These are phyloP conservation scores for Plusia festucae DNA, from an alignment of 2,888 invertebrate species.

Conservation along the genomic window DNA sequence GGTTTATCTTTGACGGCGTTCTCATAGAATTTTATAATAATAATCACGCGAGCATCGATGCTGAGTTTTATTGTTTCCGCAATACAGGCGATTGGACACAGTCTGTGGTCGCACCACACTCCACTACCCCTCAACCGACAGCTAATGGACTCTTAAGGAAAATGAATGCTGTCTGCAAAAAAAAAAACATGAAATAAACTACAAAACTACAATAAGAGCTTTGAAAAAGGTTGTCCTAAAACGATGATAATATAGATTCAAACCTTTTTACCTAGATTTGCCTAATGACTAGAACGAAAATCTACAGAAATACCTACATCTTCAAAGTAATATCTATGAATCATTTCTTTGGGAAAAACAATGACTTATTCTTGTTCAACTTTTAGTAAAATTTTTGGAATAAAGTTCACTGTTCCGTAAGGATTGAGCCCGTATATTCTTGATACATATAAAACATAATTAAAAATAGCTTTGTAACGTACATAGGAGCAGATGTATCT, in stretches of 20 bases:
- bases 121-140: slow-evolving; percentile 19
- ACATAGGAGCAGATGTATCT: slow-evolving; percentile 35
- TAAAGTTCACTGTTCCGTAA: slow-evolving; percentile 13
- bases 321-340: slow-evolving; percentile 42
- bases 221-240: not conserved
- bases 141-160: slow-evolving; percentile 37
- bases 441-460: slow-evolving; percentile 11
- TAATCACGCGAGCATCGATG: slow-evolving; percentile 64
- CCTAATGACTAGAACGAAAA: slow-evolving; percentile 23
- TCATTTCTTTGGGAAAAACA: slow-evolving; percentile 38
- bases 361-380: slow-evolving; percentile 29
- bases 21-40: slow-evolving; percentile 67
- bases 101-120: slow-evolving; percentile 40
- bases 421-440: slow-evolving; percentile 12
- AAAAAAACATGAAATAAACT: not conserved
- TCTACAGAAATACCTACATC: slow-evolving; percentile 24
- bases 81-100: slow-evolving; percentile 70
- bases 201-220: not conserved
- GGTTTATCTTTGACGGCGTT: slow-evolving; percentile 55
- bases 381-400: slow-evolving; percentile 26
- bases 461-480: slow-evolving; percentile 26
- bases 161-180: slow-evolving; percentile 29
- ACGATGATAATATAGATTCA: not conserved
- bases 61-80: slow-evolving; percentile 74
- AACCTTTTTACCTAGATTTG: slow-evolving; percentile 18